Conservation (phyloP, 2,113 vertebrate species). For the Cepphus grylle region DNA sequence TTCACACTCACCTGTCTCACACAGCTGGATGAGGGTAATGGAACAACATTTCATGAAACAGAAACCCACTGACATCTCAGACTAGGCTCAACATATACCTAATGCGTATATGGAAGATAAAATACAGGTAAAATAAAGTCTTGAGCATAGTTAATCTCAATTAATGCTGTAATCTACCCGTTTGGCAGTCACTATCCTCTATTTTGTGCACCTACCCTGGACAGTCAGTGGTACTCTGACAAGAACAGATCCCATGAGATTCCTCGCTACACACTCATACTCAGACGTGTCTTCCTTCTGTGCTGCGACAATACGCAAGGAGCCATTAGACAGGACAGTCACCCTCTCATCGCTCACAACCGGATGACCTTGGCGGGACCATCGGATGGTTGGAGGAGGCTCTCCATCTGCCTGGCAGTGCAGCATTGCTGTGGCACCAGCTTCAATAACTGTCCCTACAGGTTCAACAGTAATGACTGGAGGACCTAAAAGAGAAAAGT, state of each 20-base stretch:
- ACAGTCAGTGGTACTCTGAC: conserved; percentile 81
- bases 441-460: conserved; percentile 76
- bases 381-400: conserved; percentile 81
- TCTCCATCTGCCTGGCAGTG: conserved; percentile 89
- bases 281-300: conserved; percentile 87
- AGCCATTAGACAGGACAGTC: conserved; percentile 79
- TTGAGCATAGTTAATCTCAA: not conserved
- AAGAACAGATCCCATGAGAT: conserved; percentile 87
- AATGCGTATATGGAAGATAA: not conserved
- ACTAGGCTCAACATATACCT: not conserved
- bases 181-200: not conserved
- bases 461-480: conserved; percentile 85
- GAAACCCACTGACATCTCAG: not conserved
- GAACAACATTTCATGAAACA: not conserved
- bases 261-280: conserved; percentile 92
- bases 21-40: not conserved
- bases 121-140: not conserved
- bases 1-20: not conserved
- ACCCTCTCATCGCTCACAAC: conserved; percentile 75
- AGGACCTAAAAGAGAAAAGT: conserved; percentile 72
- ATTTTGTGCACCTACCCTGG: conserved; percentile 75
- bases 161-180: not conserved
- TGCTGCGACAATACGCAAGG: conserved; percentile 78
- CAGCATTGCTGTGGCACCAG: conserved; percentile 80
- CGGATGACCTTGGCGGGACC: conserved; percentile 82